A percentile compares a stretch with the other conserved stretches of the same genome.
Evolutionary conservation across 1,140 invertebrate genomes (phyloP).

Genomic region (Dufourea novaeangliae): DNA sequence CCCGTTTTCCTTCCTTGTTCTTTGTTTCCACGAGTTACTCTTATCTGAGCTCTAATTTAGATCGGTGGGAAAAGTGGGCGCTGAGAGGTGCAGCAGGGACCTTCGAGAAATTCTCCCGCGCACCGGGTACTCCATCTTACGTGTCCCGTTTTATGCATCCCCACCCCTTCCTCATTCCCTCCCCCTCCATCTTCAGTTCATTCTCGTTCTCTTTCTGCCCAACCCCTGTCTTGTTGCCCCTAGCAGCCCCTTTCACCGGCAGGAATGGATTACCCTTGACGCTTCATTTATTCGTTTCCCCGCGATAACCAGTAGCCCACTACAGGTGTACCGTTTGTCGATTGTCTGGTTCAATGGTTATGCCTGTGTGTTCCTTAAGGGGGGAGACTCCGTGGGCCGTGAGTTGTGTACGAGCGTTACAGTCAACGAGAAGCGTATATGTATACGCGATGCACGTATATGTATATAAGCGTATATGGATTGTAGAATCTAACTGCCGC

Average conservation of each 20-base stretch:
- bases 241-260: slow-evolving; percentile 3
- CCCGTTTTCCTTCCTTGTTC: background rate
- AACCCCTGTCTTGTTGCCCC: background rate
- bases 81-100: background rate
- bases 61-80: slow-evolving; percentile 48
- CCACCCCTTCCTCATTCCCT: background rate
- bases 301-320: slow-evolving; percentile 22
- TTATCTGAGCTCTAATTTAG: slow-evolving; percentile 65
- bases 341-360: slow-evolving; percentile 36
- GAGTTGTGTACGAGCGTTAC: too few relatives aligned
- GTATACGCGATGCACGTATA: too few relatives aligned
- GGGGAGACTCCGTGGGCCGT: too few relatives aligned
- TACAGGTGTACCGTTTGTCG: slow-evolving; percentile 39
- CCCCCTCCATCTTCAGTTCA: background rate
- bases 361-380: background rate
- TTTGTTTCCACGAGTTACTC: slow-evolving; percentile 13
- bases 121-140: slow-evolving; percentile 45
- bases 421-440: too few relatives aligned
- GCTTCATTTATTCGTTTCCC: slow-evolving; percentile 41
- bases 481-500: too few relatives aligned
- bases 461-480: too few relatives aligned
- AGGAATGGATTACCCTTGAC: slow-evolving; percentile 30
- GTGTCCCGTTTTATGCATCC: slow-evolving; percentile 7
- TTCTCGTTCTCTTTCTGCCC: background rate
- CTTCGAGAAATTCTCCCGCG: slow-evolving; percentile 59